Evolutionary conservation across 2,888 invertebrate genomes (phyloP).

Genomic region (Hemaris fuciformis): DNA sequence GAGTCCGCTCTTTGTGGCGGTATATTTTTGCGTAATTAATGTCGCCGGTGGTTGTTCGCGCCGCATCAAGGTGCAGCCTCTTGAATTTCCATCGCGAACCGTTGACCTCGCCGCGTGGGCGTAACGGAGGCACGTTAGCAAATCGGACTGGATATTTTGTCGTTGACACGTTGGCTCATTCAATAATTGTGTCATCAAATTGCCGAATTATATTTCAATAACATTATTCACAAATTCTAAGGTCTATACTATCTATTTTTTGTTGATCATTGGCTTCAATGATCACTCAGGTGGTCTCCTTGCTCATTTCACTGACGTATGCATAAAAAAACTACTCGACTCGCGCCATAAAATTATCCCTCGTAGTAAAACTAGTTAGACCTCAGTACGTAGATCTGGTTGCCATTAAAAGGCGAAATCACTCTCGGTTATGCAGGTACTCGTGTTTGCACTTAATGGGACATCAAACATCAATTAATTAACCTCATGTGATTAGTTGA

Average conservation of each 20-base stretch:
- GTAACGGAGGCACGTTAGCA: constrained; percentile 9
- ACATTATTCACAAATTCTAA: too few relatives aligned
- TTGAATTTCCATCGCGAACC: constrained; percentile 39
- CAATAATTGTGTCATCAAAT: neutral
- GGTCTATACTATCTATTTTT: too few relatives aligned
- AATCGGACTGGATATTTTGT: neutral
- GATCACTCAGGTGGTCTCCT: too few relatives aligned
- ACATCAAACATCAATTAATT: neutral
- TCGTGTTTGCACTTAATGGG: neutral
- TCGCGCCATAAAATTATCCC: neutral
- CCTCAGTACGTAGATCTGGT: neutral
- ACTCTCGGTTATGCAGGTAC: neutral
- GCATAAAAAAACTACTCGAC: too few relatives aligned
- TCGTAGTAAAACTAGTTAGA: neutral
- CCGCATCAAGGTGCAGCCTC: constrained; percentile 25
- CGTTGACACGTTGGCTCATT: neutral
- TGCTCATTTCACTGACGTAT: too few relatives aligned
- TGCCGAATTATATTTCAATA: too few relatives aligned
- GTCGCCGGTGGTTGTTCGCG: constrained; percentile 21
- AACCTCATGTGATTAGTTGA: neutral
- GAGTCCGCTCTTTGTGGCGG: constrained; percentile 40
- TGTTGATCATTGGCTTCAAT: too few relatives aligned
- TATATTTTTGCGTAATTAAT: constrained; percentile 49
- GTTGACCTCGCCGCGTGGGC: constrained; percentile 25
- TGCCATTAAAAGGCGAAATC: neutral